These are phyloP conservation scores for Bucorvus abyssinicus DNA, from an alignment of 2,797 vertebrate species.

Conservation along the genomic window DNA sequence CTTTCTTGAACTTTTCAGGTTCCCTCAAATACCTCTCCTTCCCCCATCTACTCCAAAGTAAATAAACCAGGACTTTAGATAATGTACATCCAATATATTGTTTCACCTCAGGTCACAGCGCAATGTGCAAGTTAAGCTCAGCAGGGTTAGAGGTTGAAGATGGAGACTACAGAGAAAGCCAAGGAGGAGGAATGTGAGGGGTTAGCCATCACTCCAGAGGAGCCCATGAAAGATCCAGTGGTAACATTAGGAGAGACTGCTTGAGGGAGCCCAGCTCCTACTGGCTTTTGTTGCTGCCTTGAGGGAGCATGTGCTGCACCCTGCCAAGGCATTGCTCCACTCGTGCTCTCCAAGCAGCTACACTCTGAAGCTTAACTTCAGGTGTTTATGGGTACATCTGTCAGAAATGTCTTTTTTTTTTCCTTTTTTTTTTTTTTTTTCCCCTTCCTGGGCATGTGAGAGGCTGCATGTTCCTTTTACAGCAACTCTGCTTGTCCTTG, in stretches of 20 bases:
- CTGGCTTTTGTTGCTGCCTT: background rate
- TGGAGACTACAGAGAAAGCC: background rate
- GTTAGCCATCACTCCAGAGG: background rate
- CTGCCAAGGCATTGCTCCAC: background rate
- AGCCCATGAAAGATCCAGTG: background rate
- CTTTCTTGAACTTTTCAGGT: conserved; percentile 29
- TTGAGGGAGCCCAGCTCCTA: background rate
- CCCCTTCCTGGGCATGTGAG: background rate
- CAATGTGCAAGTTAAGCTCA: background rate
- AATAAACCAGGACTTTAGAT: conserved; percentile 32
- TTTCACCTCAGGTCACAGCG: background rate
- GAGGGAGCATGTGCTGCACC: background rate
- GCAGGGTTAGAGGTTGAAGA: background rate
- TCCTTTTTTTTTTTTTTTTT: accelerated
- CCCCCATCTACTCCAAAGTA: background rate
- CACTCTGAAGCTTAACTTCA: background rate
- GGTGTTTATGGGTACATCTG: background rate
- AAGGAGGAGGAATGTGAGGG: background rate
- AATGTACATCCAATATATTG: background rate
- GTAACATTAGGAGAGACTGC: background rate
- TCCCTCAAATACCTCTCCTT: background rate
- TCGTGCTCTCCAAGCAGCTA: background rate
- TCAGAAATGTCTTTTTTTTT: background rate
- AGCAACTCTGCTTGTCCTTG: background rate
- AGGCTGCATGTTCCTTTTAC: background rate